These are phyloP conservation scores for Astreopora myriophthalma DNA, from an alignment of 64 coral and sea anemone genomes.

Conservation along the genomic window DNA sequence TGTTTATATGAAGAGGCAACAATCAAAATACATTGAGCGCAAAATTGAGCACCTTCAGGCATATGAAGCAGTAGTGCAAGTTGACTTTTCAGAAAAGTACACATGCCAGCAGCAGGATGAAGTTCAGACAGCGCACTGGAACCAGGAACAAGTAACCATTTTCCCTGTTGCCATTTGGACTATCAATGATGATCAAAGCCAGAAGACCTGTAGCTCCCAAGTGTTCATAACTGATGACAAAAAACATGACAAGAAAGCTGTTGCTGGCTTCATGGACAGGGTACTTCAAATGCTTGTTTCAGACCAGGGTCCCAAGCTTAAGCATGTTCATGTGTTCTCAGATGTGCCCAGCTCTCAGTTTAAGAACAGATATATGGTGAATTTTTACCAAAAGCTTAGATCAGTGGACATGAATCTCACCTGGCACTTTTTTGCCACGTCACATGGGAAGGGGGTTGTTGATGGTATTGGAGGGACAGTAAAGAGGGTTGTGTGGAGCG, in stretches of 20 bases:
- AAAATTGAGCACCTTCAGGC: too few relatives aligned
- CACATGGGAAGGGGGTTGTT: conserved; percentile 22
- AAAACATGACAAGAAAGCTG: too few relatives aligned
- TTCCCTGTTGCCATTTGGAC: conserved; percentile 57
- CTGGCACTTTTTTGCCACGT: conserved; percentile 32
- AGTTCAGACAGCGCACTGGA: conserved; percentile 50
- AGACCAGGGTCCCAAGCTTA: too few relatives aligned
- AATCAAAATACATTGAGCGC: too few relatives aligned
- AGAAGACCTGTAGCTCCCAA: neutral
- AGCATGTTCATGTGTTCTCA: neutral
- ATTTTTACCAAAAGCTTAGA: neutral
- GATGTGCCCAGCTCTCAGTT: too few relatives aligned
- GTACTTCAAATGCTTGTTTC: too few relatives aligned
- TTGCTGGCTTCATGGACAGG: too few relatives aligned
- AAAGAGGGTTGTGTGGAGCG: conserved; percentile 30
- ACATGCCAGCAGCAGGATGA: conserved; percentile 35
- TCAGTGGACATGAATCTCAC: neutral
- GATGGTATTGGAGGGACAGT: conserved; percentile 41
- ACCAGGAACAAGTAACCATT: conserved; percentile 29
- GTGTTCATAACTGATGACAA: too few relatives aligned
- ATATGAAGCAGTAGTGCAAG: conserved; percentile 5
- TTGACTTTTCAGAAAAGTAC: conserved; percentile 63
- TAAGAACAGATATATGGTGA: conserved; percentile 27
- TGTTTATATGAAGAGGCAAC: neutral
- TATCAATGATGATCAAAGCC: neutral